Evolutionary conservation across 2,113 vertebrate genomes (phyloP), one percentile per base, ranked within the genome.

Genomic region (Alligator mississippiensis): DNA sequence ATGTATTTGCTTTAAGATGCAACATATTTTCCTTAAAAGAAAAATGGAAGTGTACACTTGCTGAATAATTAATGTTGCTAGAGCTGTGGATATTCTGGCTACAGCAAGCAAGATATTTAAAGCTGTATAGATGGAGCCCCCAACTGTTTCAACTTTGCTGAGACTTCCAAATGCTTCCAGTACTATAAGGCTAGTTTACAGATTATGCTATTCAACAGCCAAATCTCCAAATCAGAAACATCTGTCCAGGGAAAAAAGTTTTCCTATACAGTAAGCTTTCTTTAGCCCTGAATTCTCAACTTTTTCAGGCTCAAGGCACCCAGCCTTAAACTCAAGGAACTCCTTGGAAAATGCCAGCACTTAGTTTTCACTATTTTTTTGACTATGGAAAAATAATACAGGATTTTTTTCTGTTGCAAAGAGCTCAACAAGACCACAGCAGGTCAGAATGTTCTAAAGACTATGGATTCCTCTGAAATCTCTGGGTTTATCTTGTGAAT

Each of bases 41-140:
- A 28, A 57, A 38, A 4, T 4, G 17, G 19, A 59, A 58, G 16
- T n/a, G 66, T 66, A 79, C 22, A 14, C 76, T 92, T 62, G 25
- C 13, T 47, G 59, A 90, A 81, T 4, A 74, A 76, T 9, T 66
- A 95, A n/a, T 0, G 0, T 25, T 11, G 3, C 22, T 0, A 3
- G 77, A 63, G 84, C 68, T 88, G 12, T 55, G 63, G 77, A 28
- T 22, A 4, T 11, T 72, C 54, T 82, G 88, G 81, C 55, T n/a
- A 38, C 47, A 80, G 21, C 81, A 91, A 75, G n/a, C 58, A 60
- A n/a, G 19, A 30, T 60, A n/a, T 21, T 11, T 78, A 28, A 60
- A 78, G 58, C 28, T 60, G n/a, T 14, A 11, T 62, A 25, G 12
- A 15, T 54, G 38, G 38, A 81, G 86, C 64, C 84, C 1, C 2